Evolutionary conservation across 2,113 vertebrate species (phyloP).

Genomic region (Platycercus adscitus): DNA sequence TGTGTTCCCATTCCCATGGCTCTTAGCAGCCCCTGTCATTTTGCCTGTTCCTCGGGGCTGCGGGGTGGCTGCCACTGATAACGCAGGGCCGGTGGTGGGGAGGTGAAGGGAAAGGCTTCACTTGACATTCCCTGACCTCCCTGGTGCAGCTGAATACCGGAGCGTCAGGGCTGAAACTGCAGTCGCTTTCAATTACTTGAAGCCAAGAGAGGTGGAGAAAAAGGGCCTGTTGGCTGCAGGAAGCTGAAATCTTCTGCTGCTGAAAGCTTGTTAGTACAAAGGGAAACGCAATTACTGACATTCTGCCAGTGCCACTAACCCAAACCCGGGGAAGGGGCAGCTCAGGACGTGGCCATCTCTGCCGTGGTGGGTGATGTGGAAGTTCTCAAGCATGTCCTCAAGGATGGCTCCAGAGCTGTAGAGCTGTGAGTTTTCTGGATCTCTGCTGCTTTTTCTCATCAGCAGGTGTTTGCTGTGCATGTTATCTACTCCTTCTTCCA

Average conservation of each 20-base stretch:
- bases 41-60: not conserved
- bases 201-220: constrained; percentile 68
- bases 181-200: constrained; percentile 79
- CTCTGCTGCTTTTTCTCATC: not conserved
- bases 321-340: not conserved
- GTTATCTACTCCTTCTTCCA: not conserved
- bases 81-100: not conserved
- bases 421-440: not conserved
- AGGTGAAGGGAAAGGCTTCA: constrained; percentile 74
- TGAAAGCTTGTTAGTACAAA: constrained; percentile 79
- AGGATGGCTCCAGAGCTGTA: not conserved
- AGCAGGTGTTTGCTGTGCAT: not conserved
- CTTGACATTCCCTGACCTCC: constrained; percentile 77
- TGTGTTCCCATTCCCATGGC: not conserved
- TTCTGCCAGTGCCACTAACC: constrained; percentile 50
- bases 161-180: constrained; percentile 73
- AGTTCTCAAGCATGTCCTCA: not conserved
- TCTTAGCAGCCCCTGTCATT: not conserved
- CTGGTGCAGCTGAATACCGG: constrained; percentile 68
- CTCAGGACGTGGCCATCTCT: not conserved
- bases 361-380: not conserved
- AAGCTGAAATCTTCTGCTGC: constrained; percentile 70
- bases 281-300: constrained; percentile 74
- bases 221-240: constrained; percentile 73
- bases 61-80: constrained; percentile 20